Evolutionary conservation across 2,797 vertebrate species (phyloP).

Genomic region (Periparus ater): DNA sequence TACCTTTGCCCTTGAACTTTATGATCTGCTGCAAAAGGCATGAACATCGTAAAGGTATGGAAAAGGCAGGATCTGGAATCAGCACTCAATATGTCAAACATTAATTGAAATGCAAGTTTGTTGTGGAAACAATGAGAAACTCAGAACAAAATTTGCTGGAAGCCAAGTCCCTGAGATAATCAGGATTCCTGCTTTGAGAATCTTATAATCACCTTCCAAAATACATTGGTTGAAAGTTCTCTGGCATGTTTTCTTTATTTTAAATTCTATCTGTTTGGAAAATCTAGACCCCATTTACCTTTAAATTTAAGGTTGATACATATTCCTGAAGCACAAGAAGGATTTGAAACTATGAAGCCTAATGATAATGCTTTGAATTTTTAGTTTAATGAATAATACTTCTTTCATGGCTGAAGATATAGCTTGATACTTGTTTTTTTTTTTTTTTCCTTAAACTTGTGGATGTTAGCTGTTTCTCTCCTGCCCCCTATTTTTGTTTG

Average conservation of each 20-base stretch:
- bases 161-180: background rate
- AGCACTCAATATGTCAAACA: background rate
- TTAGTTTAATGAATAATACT: background rate
- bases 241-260: background rate
- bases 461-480: background rate
- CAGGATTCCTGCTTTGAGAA: background rate
- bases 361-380: background rate
- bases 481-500: background rate
- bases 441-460: background rate
- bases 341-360: background rate
- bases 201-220: background rate
- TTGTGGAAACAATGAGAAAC: slow-evolving; percentile 15
- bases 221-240: background rate
- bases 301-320: background rate
- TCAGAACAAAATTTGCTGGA: background rate
- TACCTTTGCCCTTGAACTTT: slow-evolving; percentile 63
- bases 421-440: background rate
- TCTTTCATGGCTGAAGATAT: background rate
- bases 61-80: background rate
- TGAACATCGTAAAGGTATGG: background rate
- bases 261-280: background rate
- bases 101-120: slow-evolving; percentile 22
- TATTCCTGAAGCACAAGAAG: background rate
- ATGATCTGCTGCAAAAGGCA: slow-evolving; percentile 53
- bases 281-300: background rate